These are phyloP conservation scores for Montipora efflorescens DNA, from an alignment of 64 coral and sea anemone genomes.

Conservation along the genomic window DNA sequence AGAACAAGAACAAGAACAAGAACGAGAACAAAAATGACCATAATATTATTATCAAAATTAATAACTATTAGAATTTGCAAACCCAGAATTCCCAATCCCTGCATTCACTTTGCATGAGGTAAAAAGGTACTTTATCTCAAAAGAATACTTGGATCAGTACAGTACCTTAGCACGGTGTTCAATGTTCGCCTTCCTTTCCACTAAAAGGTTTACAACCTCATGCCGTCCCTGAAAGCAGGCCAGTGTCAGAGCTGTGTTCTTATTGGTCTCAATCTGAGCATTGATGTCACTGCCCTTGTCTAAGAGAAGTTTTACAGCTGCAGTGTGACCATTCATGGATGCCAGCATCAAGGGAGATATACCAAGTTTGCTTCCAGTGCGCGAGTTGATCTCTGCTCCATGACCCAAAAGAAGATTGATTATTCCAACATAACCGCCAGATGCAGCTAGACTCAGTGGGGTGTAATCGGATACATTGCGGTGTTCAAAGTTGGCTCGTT, in stretches of 20 bases:
- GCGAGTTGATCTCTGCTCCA: constrained; percentile 97
- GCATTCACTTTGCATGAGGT: not conserved
- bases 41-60: too few species aligned
- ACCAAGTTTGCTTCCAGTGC: constrained; percentile 96
- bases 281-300: constrained; percentile 99
- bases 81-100: not conserved
- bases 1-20: too few species aligned
- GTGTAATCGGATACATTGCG: constrained; percentile 99
- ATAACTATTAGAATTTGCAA: not conserved
- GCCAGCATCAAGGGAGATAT: constrained; percentile 98
- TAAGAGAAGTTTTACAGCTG: constrained; percentile 94
- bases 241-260: constrained; percentile 92
- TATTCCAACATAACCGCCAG: constrained; percentile 96
- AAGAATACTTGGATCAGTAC: not conserved
- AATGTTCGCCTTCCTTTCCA: constrained; percentile 98
- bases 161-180: constrained; percentile 95
- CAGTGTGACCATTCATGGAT: constrained; percentile 97
- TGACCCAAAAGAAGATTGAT: constrained; percentile 88
- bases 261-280: constrained; percentile 99
- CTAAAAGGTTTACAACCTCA: constrained; percentile 96
- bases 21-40: too few species aligned
- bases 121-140: not conserved
- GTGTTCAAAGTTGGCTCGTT: constrained; percentile 95
- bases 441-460: constrained; percentile 91
- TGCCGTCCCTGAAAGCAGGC: constrained; percentile 97